Evolutionary conservation across 2,888 invertebrate genomes (phyloP), one percentile per base, ranked within the genome.

Genomic region (Spatulosminthurus flaviceps): DNA sequence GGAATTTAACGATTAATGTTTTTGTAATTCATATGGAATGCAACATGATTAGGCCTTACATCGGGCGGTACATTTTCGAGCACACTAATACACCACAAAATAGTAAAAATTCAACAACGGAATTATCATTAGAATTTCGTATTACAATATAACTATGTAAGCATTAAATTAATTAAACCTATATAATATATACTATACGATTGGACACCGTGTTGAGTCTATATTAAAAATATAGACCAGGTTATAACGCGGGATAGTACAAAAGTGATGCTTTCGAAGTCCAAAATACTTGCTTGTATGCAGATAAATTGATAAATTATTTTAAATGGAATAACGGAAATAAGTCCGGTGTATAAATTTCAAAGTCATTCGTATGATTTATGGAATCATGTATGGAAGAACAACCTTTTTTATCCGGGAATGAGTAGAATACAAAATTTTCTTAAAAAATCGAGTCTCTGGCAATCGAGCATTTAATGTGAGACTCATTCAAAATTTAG

Each of bases 51-150:
- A 70, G 70, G 70, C 70, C 43, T 67, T 43, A 66, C 51, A n/a
- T 76, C 41, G 66, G 76, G 66, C 66, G 66, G 66, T 66, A 76
- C 76, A 76, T 69, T 60, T 34, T 74, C 70, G 41, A 70, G 70
- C 70, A 70, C 70, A 21, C 70, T 70, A 28, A 70, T 16, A 70
- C 64, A 64, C 64, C 64, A 64, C 22, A 26, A 64, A 64, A 51
- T 11, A 51, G 51, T 51, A 51, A 51, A 51, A 51, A 51, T n/a
- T 51, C 16, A 51, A 51, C 51, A 16, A 51, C n/a, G 5, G n/a
- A 51, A 51, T 51, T 7, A 51, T 51, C 5, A 51, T 51, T 51
- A 51, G n/a, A 51, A 2, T 51, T n/a, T 51, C 16, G 19, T 51
- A 51, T 19, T 51, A 19, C 4, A 41, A 41, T 41, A 13, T 41